Percentiles rank a stretch among this genome's conserved stretches.
Conservation (phyloP, 2,113 vertebrate species). For the Empidonax alnorum region DNA sequence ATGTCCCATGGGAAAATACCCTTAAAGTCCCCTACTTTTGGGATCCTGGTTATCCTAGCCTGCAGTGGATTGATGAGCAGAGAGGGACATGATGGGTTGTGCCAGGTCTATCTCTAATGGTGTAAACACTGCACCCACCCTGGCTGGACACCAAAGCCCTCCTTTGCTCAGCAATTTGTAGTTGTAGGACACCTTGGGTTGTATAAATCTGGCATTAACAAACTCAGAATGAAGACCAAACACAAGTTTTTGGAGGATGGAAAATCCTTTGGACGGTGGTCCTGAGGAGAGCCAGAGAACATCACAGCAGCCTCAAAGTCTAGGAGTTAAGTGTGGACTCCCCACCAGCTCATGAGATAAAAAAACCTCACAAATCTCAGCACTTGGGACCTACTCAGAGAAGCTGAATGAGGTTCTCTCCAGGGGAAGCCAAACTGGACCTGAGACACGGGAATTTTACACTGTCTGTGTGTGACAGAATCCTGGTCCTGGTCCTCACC, state of each 20-base stretch:
- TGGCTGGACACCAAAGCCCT: not conserved
- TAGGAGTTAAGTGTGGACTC: not conserved
- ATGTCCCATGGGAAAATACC: not conserved
- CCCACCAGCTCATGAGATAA: not conserved
- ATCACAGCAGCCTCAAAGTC: not conserved
- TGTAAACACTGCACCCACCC: fast-evolving
- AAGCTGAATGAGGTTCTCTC: not conserved
- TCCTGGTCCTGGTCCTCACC: not conserved
- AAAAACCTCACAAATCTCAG: not conserved
- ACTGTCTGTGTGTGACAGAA: not conserved
- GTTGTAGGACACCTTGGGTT: not conserved
- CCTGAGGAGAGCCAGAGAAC: not conserved
- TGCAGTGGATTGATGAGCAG: not conserved
- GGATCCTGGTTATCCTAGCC: not conserved
- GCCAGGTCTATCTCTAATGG: not conserved
- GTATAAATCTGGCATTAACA: not conserved
- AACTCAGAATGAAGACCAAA: not conserved
- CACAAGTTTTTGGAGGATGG: not conserved
- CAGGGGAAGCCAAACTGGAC: not conserved
- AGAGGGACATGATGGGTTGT: not conserved
- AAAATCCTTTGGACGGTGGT: not conserved
- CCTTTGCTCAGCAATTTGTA: not conserved
- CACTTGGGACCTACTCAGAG: not conserved
- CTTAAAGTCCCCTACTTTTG: not conserved
- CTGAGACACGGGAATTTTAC: not conserved